Percentiles rank a stretch among this genome's conserved stretches.
These are phyloP conservation scores for Drosophila kohkoa DNA, from an alignment of 1,140 invertebrate species.

Conservation along the genomic window DNA sequence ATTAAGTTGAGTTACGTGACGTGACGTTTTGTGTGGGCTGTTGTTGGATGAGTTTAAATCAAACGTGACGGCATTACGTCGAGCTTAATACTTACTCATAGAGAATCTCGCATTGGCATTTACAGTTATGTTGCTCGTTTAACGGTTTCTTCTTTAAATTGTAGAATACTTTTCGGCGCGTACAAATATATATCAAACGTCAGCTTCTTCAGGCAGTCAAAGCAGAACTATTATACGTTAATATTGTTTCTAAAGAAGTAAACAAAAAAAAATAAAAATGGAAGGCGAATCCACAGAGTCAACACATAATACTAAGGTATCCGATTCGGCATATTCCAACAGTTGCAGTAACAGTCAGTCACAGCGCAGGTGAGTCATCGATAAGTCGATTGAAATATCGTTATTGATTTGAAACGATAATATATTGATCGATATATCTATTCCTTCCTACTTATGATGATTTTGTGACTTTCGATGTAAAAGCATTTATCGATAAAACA, in stretches of 20 bases:
- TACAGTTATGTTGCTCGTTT: background rate
- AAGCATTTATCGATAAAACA: background rate
- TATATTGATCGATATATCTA: too few species aligned
- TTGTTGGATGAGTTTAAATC: background rate
- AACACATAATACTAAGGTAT: constrained; percentile 87
- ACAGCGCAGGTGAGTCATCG: constrained; percentile 88
- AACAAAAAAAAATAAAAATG: constrained; percentile 58
- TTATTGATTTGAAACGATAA: too few species aligned
- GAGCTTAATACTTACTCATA: background rate
- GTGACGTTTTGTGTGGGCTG: background rate
- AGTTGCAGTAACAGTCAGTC: constrained; percentile 92
- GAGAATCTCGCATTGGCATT: background rate
- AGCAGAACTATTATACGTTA: too few species aligned
- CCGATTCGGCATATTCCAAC: constrained; percentile 92
- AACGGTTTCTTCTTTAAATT: background rate
- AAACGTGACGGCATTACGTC: constrained; percentile 38
- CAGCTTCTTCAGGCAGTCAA: background rate
- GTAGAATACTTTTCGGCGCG: constrained; percentile 13
- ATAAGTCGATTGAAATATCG: background rate
- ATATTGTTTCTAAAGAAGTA: background rate
- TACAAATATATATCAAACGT: background rate
- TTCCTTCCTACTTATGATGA: too few species aligned
- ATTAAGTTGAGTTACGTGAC: background rate
- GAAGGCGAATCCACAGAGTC: constrained; percentile 83
- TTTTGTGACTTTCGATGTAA: too few species aligned